Evolutionary conservation across 64 coral and sea anemone genomes (phyloP), one percentile per base, ranked within the genome.

Genomic region (Trachythela sp.): DNA sequence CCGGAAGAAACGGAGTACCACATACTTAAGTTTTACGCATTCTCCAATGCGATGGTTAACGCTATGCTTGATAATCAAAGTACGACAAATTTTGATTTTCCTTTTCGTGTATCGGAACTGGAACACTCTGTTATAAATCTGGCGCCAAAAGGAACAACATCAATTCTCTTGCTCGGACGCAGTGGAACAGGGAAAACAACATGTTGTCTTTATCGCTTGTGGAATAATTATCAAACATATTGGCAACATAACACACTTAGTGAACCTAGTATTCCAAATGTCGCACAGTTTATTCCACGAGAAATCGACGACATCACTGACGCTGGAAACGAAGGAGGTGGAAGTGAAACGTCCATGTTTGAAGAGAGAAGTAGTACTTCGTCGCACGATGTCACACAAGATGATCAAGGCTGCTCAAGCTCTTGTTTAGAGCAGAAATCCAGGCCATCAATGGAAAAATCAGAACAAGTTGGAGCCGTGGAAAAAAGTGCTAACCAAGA

Each of bases 101-200:
- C 94, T 68, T 97, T 97, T 39, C 31, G 75, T 9, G 75, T 80
- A 1, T 80, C 75, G 33, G 75, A 80, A 36, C 31, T 80, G 75
- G 75, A 80, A 36, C 75, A 80, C 20, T 35, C 75, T 9, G 75
- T 80, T 39, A 80, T 80, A 38, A 80, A 80, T 30, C 38, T 80
- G 75, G 6, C 15, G 30, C 75, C 75, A 13, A 80, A 80, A 80
- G 4, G 11, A 45, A 45, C 42, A 11, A 45, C 75, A 4, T 30
- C 95, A 17, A 89, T 97, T 39, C 94, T 97, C 41, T 83, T 97
- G 18, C 91, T 97, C 86, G 95, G 95, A 11, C 95, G 95, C 24
- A 97, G 95, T 89, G 95, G 92, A 34, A 99, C 96, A 72, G 96
- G 96, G 20, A 99, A 99, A 68, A 99, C 96, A 35, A 99, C 96